These are phyloP conservation scores for Potorous gilbertii DNA, from an alignment of 2,797 vertebrate species.

Conservation along the genomic window DNA sequence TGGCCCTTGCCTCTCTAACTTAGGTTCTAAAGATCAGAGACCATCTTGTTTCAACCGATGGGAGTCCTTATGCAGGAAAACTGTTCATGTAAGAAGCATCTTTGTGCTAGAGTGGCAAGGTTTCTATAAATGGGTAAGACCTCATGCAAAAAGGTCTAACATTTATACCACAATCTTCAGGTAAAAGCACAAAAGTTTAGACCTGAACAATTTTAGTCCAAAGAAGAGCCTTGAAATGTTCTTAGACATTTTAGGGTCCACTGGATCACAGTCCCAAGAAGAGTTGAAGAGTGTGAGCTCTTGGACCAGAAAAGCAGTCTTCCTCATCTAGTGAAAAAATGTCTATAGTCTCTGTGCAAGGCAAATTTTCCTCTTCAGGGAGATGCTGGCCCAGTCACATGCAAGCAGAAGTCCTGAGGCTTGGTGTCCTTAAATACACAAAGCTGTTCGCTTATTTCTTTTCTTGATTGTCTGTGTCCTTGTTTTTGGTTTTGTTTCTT, in stretches of 20 bases:
- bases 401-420: not conserved
- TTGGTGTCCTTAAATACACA: not conserved
- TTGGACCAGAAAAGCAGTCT: not conserved
- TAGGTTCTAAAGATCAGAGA: not conserved
- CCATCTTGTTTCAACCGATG: not conserved
- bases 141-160: not conserved
- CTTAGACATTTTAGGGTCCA: not conserved
- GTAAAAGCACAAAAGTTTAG: not conserved
- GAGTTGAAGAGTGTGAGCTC: not conserved
- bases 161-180: not conserved
- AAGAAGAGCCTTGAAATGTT: not conserved
- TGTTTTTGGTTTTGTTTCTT: not conserved
- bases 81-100: not conserved
- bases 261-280: not conserved
- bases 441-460: not conserved
- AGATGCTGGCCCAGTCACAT: not conserved
- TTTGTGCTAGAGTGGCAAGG: not conserved
- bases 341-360: not conserved
- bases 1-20: not conserved
- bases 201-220: not conserved
- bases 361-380: not conserved
- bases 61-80: not conserved
- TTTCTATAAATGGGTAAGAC: not conserved
- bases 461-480: not conserved
- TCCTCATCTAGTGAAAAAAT: not conserved